Base-by-base conservation (phyloP, 2,888 invertebrate genomes). In the Yponomeuta sedellus region DNA sequence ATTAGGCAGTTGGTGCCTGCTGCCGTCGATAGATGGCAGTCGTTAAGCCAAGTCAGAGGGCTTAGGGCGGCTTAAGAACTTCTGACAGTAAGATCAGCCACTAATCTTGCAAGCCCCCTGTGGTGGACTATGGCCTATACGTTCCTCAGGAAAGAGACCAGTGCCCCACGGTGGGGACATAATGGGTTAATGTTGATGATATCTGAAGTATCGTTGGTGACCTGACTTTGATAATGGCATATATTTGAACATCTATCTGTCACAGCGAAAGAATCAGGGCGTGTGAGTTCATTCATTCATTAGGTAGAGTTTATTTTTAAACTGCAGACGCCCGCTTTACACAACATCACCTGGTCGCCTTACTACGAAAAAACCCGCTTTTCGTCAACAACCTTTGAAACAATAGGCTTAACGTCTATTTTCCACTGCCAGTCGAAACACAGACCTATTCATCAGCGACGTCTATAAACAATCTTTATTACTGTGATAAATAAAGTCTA, bases 331-430 rank as follows among this genome's bases (percentile, higher is more conserved):
- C 34, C 62, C 12, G 3, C 34, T 39, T 62, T 62, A 62, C 34
- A 62, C 62, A 39, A 62, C 20, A 40, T 62, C 34, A 62, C 62
- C 40, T 62, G 34, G 22, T 10, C 25, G 11, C 59, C 5, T 20
- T 22, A 20, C 44, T 16, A 16, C 16, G 44, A 44, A 44, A 44
- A 44, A 44, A 12, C 11, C 11, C 11, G 16, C 44, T 2, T 44
- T 44, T 16, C 16, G 16, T 16, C 16, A 12, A 12, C 16, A 44
- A 44, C 16, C 44, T 12, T 12, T 44, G 6, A 44, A 11, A 44
- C 44, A 44, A 44, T 12, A 16, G 16, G 44, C 44, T 44, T 44
- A 44, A 6, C 3, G 1, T 11, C 44, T 44, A 44, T 44, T 44
- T 44, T 44, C 44, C 44, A 16, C 16, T 16, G 44, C 16, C 44